phyloP scores from a whole-genome alignment of 1,140 invertebrate species.

The Batillaria attramentaria region DNA sequence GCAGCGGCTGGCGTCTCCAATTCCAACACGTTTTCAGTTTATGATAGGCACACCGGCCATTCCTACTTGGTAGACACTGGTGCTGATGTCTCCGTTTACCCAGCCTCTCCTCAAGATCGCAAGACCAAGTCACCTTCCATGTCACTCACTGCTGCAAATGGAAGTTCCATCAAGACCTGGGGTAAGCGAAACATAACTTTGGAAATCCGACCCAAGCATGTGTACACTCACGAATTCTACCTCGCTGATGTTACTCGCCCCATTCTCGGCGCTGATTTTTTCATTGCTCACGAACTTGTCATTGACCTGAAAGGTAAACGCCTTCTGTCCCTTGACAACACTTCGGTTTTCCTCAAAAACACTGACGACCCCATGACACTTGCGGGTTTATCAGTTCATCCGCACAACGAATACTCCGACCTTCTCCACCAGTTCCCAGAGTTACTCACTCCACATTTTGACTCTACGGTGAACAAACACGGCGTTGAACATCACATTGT shows the following conservation, averaged over 20 bases:
- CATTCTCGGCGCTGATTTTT: constrained; percentile 27
- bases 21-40: constrained; percentile 19
- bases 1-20: neutral
- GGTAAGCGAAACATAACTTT: neutral
- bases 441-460: constrained; percentile 12
- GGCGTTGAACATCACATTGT: constrained; percentile 31
- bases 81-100: constrained; percentile 15
- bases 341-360: neutral
- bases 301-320: constrained; percentile 17
- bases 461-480: constrained; percentile 13
- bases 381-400: neutral
- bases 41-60: constrained; percentile 2
- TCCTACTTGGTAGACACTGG: constrained; percentile 8
- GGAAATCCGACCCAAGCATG: neutral
- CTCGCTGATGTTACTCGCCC: constrained; percentile 15
- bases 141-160: constrained; percentile 19
- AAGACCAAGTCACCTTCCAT: neutral
- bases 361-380: neutral
- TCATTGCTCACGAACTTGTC: neutral
- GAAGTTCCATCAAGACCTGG: constrained; percentile 4
- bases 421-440: constrained; percentile 6
- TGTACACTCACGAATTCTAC: constrained; percentile 3
- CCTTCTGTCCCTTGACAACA: neutral
- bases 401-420: neutral
- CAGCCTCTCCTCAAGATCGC: neutral